Evolutionary conservation across 2,113 vertebrate genomes (phyloP), one percentile per base, ranked within the genome.

Genomic region (Coracopsis vasa): DNA sequence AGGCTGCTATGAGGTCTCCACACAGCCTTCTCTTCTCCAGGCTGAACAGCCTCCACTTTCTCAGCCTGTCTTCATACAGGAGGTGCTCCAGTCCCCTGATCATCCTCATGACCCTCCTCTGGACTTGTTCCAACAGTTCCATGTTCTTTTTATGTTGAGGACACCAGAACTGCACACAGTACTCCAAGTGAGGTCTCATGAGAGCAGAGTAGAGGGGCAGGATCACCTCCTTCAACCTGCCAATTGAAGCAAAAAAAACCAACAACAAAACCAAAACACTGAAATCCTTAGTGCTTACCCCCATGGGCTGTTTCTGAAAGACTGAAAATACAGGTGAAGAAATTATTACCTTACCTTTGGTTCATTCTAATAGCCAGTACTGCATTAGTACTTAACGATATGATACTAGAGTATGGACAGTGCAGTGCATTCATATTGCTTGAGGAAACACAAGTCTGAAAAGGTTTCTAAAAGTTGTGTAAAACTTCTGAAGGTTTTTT

Each of bases 351-450:
- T 35, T 45, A 7, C 6, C 7, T 51, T 56, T 31, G 29, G 25
- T 80, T 80, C 42, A 45, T 51, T 74, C 54, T 56, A 4, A 39
- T 27, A 19, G 27, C 33, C 28, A 20, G 31, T 27, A 24, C 3
- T 37, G 25, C 25, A 2, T 47, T 50, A 60, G 10, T 28, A 31
- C 8, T 53, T 60, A 27, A 0, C 0, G 0, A 6, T 53, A 10
- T 23, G 31, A 18, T 44, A 42, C 41, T 28, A 6, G 28, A 65
- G n/a, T 37, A 15, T 19, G 29, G 54, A 8, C 7, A 64, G 74
- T 5, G 25, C 21, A 35, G 11, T 11, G n/a, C 31, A 14, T 66
- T 81, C 13, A 5, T 16, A 33, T 8, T 37, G 58, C 71, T 39
- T 16, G 33, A 58, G 37, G 23, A 67, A 80, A 75, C 21, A 14